Conservation (phyloP, 2,888 invertebrate genomes). For the Drosophila gaucha region DNA sequence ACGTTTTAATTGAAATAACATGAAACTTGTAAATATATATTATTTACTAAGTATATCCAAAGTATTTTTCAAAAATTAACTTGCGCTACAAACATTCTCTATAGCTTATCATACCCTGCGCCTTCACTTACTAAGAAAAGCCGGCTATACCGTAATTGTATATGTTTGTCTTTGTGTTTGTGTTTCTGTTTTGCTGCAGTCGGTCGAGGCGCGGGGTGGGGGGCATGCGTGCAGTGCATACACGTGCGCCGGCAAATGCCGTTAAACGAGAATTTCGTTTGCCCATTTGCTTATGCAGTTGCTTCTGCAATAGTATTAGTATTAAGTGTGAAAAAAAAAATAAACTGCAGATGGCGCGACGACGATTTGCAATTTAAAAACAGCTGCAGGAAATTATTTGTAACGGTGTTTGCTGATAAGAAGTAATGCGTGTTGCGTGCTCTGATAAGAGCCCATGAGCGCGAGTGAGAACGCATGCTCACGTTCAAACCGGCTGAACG, state of each 20-base stretch:
- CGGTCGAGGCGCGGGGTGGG: not conserved
- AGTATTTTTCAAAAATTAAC: not conserved
- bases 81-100: not conserved
- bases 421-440: not conserved
- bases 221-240: not conserved
- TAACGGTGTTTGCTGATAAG: slow-evolving; percentile 32
- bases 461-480: not conserved
- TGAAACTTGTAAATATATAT: too few species aligned
- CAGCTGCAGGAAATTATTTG: slow-evolving; percentile 17
- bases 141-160: slow-evolving; percentile 28
- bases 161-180: slow-evolving; percentile 10
- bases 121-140: slow-evolving; percentile 14
- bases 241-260: slow-evolving; percentile 15
- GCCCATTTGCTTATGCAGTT: slow-evolving; percentile 8
- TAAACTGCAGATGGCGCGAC: slow-evolving; percentile 5
- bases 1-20: too few species aligned
- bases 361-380: slow-evolving; percentile 1
- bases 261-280: not conserved
- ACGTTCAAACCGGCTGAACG: not conserved
- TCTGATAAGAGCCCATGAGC: slow-evolving; percentile 24
- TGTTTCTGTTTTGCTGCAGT: not conserved
- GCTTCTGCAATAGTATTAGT: slow-evolving; percentile 6
- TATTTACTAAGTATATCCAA: too few species aligned
- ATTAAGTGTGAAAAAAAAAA: not conserved
- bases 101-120: not conserved